A percentile compares a stretch with the other conserved stretches of the same genome.
phyloP scores from a whole-genome alignment of 2,113 vertebrate genomes.

The Cryptotis parvus region DNA sequence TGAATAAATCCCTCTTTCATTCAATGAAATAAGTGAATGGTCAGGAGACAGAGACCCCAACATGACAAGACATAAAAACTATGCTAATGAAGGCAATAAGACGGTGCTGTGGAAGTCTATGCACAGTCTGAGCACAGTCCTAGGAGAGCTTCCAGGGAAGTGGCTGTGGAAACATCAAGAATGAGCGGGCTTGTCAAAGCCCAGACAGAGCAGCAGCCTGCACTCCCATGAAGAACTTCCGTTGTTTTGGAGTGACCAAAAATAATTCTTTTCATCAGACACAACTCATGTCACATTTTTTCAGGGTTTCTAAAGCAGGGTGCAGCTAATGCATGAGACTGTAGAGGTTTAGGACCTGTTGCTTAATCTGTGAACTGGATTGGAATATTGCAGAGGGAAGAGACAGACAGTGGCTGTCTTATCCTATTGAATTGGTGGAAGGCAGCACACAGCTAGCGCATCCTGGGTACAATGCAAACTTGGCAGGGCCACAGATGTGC shows the following conservation, averaged over 20 bases:
- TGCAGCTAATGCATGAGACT: not conserved
- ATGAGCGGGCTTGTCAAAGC: not conserved
- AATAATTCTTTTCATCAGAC: not conserved
- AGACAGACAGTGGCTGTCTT: not conserved
- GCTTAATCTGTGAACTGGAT: not conserved
- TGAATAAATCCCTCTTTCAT: not conserved
- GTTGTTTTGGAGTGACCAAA: not conserved
- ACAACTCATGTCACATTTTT: not conserved
- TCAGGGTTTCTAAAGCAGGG: not conserved
- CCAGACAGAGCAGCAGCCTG: not conserved
- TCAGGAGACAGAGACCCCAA: not conserved
- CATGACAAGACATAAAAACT: fast-evolving
- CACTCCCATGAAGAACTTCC: not conserved
- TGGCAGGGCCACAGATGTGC: not conserved
- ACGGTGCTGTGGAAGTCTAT: not conserved
- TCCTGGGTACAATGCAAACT: not conserved
- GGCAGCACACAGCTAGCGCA: no score
- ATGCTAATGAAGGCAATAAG: fast-evolving
- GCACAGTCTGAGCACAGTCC: not conserved
- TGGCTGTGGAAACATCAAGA: not conserved
- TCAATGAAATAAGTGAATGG: not conserved
- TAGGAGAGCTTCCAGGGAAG: not conserved
- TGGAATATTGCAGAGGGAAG: not conserved
- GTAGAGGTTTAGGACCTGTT: not conserved
- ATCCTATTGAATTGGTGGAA: not conserved